phyloP scores from a whole-genome alignment of 2,113 vertebrate species.

The Lipotes vexillifer region DNA sequence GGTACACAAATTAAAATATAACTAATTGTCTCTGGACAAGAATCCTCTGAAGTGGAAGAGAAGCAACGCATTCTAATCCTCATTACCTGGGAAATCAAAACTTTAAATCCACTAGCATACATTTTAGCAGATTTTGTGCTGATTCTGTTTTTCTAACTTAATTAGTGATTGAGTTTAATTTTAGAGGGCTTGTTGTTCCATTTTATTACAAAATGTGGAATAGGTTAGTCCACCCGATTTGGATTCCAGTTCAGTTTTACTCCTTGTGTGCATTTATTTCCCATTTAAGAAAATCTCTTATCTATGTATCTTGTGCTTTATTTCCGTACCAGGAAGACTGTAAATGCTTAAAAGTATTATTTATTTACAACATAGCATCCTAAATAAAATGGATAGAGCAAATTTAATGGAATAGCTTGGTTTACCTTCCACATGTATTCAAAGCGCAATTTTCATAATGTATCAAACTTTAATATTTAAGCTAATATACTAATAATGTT shows the following conservation, averaged over 20 bases:
- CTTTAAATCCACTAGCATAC: neutral
- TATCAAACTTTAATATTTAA: constrained; percentile 28
- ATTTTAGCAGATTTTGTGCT: neutral
- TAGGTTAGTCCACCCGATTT: neutral
- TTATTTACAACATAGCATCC: neutral
- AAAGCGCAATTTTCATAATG: neutral
- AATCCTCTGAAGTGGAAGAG: neutral
- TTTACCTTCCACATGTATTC: neutral
- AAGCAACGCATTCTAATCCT: constrained; percentile 4
- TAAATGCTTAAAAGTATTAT: neutral
- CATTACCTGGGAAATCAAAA: constrained; percentile 25
- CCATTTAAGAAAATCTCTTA: neutral
- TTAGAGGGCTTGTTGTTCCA: neutral
- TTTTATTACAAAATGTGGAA: constrained; percentile 1
- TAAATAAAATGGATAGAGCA: neutral
- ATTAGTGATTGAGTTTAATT: neutral
- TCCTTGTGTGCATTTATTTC: neutral
- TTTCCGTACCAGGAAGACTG: neutral
- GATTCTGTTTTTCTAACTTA: neutral
- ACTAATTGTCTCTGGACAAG: neutral
- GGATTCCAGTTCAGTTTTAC: neutral
- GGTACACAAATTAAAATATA: neutral
- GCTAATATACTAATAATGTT: neutral
- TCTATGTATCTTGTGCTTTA: neutral
- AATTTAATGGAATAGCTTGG: neutral